Percentiles rank a stretch among this genome's conserved stretches.
Conservation (phyloP, 2,797 vertebrate genomes). For the Gymnopithys bicolor region DNA sequence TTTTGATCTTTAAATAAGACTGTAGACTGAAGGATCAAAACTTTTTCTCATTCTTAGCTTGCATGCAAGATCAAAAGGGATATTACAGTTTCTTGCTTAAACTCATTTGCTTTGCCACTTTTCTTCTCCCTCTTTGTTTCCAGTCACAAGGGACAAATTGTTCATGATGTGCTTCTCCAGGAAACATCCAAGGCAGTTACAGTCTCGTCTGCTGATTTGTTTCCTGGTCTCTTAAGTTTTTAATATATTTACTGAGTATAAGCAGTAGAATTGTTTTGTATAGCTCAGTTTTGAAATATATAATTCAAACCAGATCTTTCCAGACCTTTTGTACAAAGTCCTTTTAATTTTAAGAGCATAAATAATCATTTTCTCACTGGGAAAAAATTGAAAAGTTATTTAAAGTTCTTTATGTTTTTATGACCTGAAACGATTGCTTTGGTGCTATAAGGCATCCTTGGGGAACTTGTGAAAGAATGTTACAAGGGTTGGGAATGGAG, state of each 20-base stretch:
- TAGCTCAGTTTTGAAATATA: conserved; percentile 41
- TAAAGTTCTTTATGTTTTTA: conserved; percentile 31
- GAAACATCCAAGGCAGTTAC: background rate
- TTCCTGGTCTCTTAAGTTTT: conserved; percentile 22
- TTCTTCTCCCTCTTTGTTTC: background rate
- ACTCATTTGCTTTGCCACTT: conserved; percentile 6
- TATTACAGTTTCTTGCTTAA: conserved; percentile 29
- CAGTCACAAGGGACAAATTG: background rate
- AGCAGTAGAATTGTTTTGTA: background rate
- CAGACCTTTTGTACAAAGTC: background rate
- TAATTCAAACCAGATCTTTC: conserved; percentile 32
- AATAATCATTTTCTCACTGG: background rate
- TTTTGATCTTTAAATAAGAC: conserved; percentile 43
- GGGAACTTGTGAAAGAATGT: background rate
- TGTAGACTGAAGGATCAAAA: background rate
- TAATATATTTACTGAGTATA: conserved; percentile 2
- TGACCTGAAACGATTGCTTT: conserved; percentile 13
- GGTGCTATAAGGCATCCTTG: background rate
- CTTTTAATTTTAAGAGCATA: conserved; percentile 32
- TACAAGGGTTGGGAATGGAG: background rate
- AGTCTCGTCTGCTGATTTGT: background rate
- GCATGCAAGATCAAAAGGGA: conserved; percentile 37
- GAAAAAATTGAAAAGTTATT: background rate
- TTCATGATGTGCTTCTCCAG: background rate
- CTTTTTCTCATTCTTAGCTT: conserved; percentile 24